Evolutionary conservation across 2,888 invertebrate species (phyloP).

Genomic region (Polylopha cassiicola): DNA sequence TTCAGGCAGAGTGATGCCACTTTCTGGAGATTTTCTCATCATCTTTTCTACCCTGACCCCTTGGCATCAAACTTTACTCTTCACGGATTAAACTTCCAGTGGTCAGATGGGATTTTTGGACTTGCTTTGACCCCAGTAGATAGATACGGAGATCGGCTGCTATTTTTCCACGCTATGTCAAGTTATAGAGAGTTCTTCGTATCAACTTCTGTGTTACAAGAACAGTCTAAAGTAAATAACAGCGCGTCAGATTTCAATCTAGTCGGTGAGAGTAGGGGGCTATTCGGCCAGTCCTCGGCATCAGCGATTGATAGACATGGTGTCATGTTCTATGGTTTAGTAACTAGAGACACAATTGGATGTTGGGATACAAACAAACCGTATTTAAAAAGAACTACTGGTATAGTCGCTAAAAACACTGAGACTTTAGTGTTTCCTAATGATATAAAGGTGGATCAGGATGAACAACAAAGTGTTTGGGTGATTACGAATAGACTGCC

Average conservation of each 20-base stretch:
- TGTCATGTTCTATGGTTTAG: conserved; percentile 87
- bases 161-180: conserved; percentile 90
- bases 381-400: conserved; percentile 79
- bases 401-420: conserved; percentile 78
- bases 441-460: conserved; percentile 86
- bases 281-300: conserved; percentile 83
- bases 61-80: conserved; percentile 84
- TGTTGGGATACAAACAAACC: conserved; percentile 88
- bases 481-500: conserved; percentile 86
- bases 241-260: conserved; percentile 54
- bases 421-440: conserved; percentile 87
- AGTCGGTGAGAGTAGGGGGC: conserved; percentile 74
- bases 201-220: conserved; percentile 79
- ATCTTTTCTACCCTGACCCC: conserved; percentile 83
- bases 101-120: conserved; percentile 89
- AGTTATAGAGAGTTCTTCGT: conserved; percentile 88
- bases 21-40: conserved; percentile 83
- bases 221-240: conserved; percentile 64
- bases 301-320: conserved; percentile 83
- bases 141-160: conserved; percentile 73
- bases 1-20: conserved; percentile 77
- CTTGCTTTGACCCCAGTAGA: conserved; percentile 80
- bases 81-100: conserved; percentile 86
- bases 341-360: conserved; percentile 84
- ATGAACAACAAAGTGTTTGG: conserved; percentile 83